Conservation (phyloP, 2,888 invertebrate genomes). For the Bombylius major region DNA sequence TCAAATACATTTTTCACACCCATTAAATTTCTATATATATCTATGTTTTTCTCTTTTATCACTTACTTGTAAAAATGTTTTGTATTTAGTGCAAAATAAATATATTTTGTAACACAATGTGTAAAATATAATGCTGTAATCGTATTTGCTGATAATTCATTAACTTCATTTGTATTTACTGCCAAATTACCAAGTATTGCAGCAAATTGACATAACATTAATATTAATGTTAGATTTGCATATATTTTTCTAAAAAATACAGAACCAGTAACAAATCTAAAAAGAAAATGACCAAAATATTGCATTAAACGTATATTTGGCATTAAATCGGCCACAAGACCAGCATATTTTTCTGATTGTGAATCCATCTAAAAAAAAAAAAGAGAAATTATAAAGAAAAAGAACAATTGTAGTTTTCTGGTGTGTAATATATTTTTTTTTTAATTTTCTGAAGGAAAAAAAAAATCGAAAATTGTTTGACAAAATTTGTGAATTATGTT, state of each 20-base stretch:
- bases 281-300: slow-evolving; percentile 62
- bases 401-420: no score
- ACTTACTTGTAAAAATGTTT: slow-evolving; percentile 60
- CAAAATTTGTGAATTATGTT: no score
- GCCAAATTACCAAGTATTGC: slow-evolving; percentile 56
- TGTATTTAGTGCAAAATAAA: slow-evolving; percentile 59
- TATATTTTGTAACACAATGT: slow-evolving; percentile 60
- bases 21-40: neutral
- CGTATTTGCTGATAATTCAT: slow-evolving; percentile 61
- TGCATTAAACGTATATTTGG: slow-evolving; percentile 72
- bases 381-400: neutral
- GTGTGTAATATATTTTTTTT: no score
- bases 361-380: neutral
- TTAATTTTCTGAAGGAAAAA: no score
- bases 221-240: slow-evolving; percentile 45
- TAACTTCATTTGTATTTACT: slow-evolving; percentile 60
- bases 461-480: no score
- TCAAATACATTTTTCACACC: neutral
- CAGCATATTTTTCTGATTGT: slow-evolving; percentile 32
- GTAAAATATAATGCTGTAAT: slow-evolving; percentile 71
- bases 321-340: slow-evolving; percentile 73
- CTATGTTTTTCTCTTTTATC: neutral
- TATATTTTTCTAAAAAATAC: slow-evolving; percentile 48
- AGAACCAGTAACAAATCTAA: slow-evolving; percentile 59
- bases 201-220: slow-evolving; percentile 49